Evolutionary conservation across 1,140 invertebrate species (phyloP), one percentile per base, ranked within the genome.

Genomic region (Diabrotica virgifera): DNA sequence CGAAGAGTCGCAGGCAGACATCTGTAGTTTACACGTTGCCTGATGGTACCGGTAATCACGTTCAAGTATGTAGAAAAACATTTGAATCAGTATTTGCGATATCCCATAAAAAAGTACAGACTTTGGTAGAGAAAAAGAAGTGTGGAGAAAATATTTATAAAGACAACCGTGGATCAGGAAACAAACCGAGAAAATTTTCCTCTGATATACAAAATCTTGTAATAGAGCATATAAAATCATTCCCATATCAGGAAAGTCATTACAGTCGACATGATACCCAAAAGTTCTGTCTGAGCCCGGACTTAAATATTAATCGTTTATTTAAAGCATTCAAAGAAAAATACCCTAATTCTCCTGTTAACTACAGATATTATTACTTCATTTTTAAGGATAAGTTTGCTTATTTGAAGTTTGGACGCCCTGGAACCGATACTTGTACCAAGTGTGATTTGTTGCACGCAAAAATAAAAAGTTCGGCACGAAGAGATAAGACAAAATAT

Each of bases 261-360:
- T 65, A 65, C 52, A 35, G 35, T 5, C 46, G 58, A 10, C 14
- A 50, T 6, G 61, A 66, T 57, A 52, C 38, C 10, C n/a, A 7
- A 55, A 62, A 66, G 37, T 60, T 63, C 63, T 66, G 57, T 52
- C 10, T 51, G 35, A 66, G 65, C 63, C 60, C 60, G 12, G 61
- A 57, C 52, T 57, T 63, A 66, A 65, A 66, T 52, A 46, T 57
- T n/a, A 66, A 52, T 36, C 40, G 65, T 9, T 35, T 66, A 10
- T 46, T 36, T 36, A 63, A 57, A 50, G 60, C 61, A 10, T 66
- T 51, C 51, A 1, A 46, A 40, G 11, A 63, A 36, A 63, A 63
- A 37, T 36, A 63, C 58, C 11, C 55, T 4, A 12, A 52, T 10
- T 13, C n/a, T 12, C 6, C 35, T 10, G 53, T 63, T 35, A 62